Evolutionary conservation across 2,888 invertebrate genomes (phyloP).

Genomic region (Drosophila pullipes): DNA sequence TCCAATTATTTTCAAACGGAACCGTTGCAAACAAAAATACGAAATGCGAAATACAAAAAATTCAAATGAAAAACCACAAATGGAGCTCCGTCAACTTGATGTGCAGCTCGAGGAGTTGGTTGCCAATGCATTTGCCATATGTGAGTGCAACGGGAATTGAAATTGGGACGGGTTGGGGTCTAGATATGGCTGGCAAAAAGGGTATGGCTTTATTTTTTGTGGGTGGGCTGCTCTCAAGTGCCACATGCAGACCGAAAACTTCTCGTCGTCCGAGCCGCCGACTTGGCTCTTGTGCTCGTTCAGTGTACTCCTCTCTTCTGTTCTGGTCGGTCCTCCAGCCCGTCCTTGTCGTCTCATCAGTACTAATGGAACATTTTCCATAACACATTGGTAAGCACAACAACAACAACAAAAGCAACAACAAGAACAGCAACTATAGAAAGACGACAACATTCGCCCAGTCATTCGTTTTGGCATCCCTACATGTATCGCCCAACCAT

Average conservation of each 20-base stretch:
- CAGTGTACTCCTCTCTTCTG: constrained; percentile 2
- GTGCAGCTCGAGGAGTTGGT: constrained; percentile 17
- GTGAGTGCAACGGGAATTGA: constrained; percentile 38
- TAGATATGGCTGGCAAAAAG: background rate
- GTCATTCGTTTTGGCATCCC: constrained; percentile 36
- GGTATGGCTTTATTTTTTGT: background rate
- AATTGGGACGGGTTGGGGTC: constrained; percentile 14
- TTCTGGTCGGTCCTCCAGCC: constrained; percentile 17
- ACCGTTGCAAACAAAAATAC: background rate
- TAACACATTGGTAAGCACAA: constrained; percentile 72
- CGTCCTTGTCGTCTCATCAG: constrained; percentile 71
- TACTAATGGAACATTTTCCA: constrained; percentile 82
- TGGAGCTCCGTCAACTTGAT: constrained; percentile 29
- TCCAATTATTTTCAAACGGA: constrained; percentile 36
- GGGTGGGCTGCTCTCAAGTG: constrained; percentile 31
- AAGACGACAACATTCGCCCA: constrained; percentile 51
- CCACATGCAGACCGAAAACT: constrained; percentile 42
- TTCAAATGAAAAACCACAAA: constrained; percentile 5
- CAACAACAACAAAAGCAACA: constrained; percentile 33
- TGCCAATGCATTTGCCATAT: constrained; percentile 47
- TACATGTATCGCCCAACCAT: background rate
- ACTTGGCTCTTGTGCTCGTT: constrained; percentile 26
- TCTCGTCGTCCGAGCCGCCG: constrained; percentile 38
- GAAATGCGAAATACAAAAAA: background rate
- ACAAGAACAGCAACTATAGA: constrained; percentile 8